Conservation (phyloP, 2,113 vertebrate genomes). For the Gavialis gangeticus region DNA sequence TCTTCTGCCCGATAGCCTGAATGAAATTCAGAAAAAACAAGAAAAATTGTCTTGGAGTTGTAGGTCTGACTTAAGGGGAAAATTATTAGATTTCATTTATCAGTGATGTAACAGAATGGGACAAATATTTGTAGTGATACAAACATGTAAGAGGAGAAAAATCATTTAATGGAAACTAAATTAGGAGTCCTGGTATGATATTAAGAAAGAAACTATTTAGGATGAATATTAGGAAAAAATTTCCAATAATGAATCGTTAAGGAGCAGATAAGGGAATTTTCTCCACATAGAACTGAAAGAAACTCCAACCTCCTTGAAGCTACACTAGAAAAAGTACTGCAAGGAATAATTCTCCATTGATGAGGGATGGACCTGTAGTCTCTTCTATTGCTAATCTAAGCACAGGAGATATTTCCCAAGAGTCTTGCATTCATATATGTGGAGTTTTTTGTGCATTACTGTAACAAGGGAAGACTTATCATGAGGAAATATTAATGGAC, state of each 20-base stretch:
- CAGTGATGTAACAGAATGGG: neutral
- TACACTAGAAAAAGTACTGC: too few relatives aligned
- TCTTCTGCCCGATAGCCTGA: neutral
- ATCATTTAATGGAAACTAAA: neutral
- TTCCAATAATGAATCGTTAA: too few relatives aligned
- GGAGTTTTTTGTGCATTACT: neutral
- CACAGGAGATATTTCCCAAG: neutral
- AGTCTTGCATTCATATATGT: rapidly evolving
- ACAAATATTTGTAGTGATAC: neutral
- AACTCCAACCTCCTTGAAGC: too few relatives aligned
- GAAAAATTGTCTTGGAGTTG: neutral
- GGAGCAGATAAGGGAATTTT: too few relatives aligned
- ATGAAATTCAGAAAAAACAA: neutral
- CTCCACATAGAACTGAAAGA: too few relatives aligned
- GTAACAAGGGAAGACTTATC: neutral
- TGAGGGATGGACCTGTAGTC: neutral
- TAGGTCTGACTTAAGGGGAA: neutral
- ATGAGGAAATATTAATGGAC: neutral
- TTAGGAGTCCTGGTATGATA: neutral
- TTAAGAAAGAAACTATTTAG: neutral
- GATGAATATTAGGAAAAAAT: neutral
- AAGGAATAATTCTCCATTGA: neutral
- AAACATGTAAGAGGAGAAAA: neutral
- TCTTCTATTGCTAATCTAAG: neutral
- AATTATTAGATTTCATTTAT: neutral